A percentile compares a stretch with the other conserved stretches of the same genome.
phyloP scores from a whole-genome alignment of 2,113 vertebrate species.

The Mungos mungo region DNA sequence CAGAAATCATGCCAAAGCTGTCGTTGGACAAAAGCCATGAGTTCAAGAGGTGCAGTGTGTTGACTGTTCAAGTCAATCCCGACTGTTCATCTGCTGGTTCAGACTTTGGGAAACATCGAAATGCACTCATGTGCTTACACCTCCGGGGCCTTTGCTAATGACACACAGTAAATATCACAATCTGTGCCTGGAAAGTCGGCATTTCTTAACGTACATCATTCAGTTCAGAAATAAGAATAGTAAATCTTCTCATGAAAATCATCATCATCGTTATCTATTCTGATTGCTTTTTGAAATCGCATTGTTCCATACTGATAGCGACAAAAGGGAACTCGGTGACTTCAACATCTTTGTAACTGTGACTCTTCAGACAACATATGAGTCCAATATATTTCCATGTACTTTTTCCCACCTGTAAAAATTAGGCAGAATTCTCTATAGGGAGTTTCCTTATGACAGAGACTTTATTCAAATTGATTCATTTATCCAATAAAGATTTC shows the following conservation, averaged over 20 bases:
- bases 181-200: not conserved
- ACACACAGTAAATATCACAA: not conserved
- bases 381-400: not conserved
- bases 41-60: not conserved
- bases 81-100: not conserved
- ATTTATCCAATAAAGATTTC: not conserved
- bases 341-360: not conserved
- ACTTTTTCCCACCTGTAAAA: not conserved
- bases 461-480: not conserved
- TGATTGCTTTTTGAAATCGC: not conserved
- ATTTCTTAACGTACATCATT: not conserved
- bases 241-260: not conserved
- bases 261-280: not conserved
- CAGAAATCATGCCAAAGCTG: not conserved
- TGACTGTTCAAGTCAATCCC: not conserved
- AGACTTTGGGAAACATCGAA: not conserved
- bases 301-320: not conserved
- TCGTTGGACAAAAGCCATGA: not conserved
- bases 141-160: not conserved
- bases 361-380: not conserved
- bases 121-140: not conserved
- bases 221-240: not conserved
- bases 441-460: not conserved
- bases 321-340: not conserved
- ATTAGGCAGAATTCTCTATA: not conserved